These are phyloP conservation scores for Suncus etruscus DNA, from an alignment of 2,113 vertebrate species.

Conservation along the genomic window DNA sequence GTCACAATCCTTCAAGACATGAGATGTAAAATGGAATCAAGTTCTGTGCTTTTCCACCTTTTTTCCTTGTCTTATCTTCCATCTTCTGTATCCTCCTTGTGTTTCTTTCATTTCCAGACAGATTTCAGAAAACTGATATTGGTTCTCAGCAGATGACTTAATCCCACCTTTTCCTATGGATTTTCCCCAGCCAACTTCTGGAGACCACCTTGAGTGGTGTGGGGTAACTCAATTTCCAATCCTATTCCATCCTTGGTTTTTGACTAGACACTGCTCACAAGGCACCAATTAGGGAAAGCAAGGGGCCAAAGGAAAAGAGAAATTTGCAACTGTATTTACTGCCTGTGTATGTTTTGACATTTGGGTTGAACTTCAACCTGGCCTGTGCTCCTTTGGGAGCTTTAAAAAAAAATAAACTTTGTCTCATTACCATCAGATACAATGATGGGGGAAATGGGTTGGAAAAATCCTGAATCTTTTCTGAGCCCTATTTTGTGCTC, in stretches of 20 bases:
- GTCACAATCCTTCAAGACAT: not conserved
- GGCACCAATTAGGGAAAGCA: constrained; percentile 86
- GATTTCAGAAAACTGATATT: not conserved
- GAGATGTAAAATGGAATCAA: not conserved
- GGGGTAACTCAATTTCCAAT: constrained; percentile 80
- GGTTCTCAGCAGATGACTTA: not conserved
- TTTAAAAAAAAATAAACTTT: constrained; percentile 82
- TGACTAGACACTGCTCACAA: constrained; percentile 74
- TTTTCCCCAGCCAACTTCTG: constrained; percentile 62
- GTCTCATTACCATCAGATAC: constrained; percentile 88
- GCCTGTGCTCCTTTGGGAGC: constrained; percentile 83
- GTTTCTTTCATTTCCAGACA: not conserved
- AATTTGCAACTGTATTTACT: constrained; percentile 83
- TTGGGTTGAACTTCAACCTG: constrained; percentile 87
- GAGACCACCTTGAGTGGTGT: constrained; percentile 79
- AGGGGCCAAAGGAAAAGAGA: constrained; percentile 79
- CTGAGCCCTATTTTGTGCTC: constrained; percentile 85
- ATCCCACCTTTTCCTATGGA: not conserved
- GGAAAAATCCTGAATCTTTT: constrained; percentile 88
- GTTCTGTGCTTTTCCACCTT: rapidly evolving
- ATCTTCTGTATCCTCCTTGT: not conserved
- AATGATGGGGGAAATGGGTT: constrained; percentile 88
- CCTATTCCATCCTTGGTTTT: constrained; percentile 46
- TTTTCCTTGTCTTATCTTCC: not conserved
- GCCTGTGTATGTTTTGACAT: constrained; percentile 84